These are phyloP conservation scores for Scaptodrosophila latifasciaeformis DNA, from an alignment of 2,888 invertebrate genomes.

Conservation along the genomic window DNA sequence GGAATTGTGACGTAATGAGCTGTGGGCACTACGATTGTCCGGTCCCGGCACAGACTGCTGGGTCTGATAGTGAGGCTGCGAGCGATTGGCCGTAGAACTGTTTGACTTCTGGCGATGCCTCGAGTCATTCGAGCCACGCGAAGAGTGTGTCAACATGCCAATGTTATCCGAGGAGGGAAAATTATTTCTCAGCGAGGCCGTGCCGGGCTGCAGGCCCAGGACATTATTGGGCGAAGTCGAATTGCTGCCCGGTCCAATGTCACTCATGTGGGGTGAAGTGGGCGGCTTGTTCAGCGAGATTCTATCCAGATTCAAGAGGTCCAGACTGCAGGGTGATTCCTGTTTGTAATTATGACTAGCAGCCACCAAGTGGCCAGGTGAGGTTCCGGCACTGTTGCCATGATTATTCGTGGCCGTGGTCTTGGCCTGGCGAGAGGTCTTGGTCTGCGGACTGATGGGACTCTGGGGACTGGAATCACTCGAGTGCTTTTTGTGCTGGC, in stretches of 20 bases:
- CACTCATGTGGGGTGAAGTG: slow-evolving; percentile 60
- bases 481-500: slow-evolving; percentile 75
- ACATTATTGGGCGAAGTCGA: slow-evolving; percentile 29
- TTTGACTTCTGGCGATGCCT: slow-evolving; percentile 51
- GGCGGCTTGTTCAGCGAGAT: slow-evolving; percentile 57
- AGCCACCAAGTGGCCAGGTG: slow-evolving; percentile 46
- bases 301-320: slow-evolving; percentile 64
- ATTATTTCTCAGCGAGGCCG: slow-evolving; percentile 41
- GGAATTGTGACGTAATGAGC: slow-evolving; percentile 59
- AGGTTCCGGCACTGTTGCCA: no score
- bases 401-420: slow-evolving; percentile 49
- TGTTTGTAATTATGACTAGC: slow-evolving; percentile 41
- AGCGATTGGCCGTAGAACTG: slow-evolving; percentile 54
- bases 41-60: slow-evolving; percentile 4
- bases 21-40: slow-evolving; percentile 30
- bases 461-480: slow-evolving; percentile 80
- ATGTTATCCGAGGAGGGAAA: slow-evolving; percentile 65
- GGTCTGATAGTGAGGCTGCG: slow-evolving; percentile 40
- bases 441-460: slow-evolving; percentile 78
- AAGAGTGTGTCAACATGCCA: slow-evolving; percentile 69
- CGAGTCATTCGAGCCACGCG: slow-evolving; percentile 69
- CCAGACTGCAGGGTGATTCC: slow-evolving; percentile 56
- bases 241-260: slow-evolving; percentile 20
- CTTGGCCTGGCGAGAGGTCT: slow-evolving; percentile 55
- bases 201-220: not conserved